phyloP scores from a whole-genome alignment of 1,140 invertebrate genomes.

The Aporrectodea caliginosa region DNA sequence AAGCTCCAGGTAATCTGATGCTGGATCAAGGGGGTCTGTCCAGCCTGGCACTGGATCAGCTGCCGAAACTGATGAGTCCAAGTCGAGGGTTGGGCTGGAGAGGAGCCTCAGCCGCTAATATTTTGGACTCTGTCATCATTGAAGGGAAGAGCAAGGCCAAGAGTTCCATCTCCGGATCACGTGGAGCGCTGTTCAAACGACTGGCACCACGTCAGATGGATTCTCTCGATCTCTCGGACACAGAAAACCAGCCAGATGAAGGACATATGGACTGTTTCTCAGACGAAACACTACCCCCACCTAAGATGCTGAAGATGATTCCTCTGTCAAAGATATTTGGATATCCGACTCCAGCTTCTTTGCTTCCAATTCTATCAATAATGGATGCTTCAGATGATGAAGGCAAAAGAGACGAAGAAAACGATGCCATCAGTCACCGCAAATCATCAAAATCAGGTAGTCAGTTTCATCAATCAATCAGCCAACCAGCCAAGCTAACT shows the following conservation, averaged over 20 bases:
- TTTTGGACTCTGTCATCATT: not conserved
- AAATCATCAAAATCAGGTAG: not conserved
- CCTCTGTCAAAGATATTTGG: constrained; percentile 5
- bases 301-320: constrained; percentile 12
- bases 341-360: constrained; percentile 1
- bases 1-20: not conserved
- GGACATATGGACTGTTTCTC: not conserved
- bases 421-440: not conserved
- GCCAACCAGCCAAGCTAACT: no score
- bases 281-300: not conserved
- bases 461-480: no score
- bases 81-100: not conserved
- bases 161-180: not conserved
- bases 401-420: not conserved
- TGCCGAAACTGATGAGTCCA: not conserved
- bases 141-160: not conserved
- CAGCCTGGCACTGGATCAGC: not conserved
- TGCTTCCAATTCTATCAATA: constrained; percentile 10
- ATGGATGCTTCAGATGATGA: not conserved
- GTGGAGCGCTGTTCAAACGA: not conserved
- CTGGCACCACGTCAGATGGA: not conserved
- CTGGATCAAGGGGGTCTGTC: not conserved
- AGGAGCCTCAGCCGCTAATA: not conserved
- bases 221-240: not conserved
- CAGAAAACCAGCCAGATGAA: not conserved